Evolutionary conservation across 2,888 invertebrate genomes (phyloP).

Genomic region (Pyrrhosoma nymphula): DNA sequence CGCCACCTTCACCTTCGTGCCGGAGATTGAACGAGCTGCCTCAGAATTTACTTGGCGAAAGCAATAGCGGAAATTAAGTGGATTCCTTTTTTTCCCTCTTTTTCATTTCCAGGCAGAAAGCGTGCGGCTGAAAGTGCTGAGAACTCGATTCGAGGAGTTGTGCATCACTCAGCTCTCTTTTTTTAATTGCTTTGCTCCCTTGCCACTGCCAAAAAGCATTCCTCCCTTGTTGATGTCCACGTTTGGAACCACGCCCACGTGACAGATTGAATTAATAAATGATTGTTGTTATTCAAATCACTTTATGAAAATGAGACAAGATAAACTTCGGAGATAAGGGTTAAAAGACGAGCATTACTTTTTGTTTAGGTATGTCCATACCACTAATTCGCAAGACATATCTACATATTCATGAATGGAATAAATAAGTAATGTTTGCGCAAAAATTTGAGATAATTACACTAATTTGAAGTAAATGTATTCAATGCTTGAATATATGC

Average conservation of each 20-base stretch:
- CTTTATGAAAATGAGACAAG: not conserved
- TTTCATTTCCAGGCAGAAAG: conserved; percentile 21
- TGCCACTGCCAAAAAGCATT: not conserved
- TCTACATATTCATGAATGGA: not conserved
- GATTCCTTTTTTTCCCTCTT: not conserved
- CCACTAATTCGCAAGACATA: not conserved
- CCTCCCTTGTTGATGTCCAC: not conserved
- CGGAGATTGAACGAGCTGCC: not conserved
- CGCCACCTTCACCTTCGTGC: not conserved
- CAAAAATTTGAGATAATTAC: not conserved
- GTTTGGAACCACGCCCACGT: not conserved
- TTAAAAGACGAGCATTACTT: not conserved
- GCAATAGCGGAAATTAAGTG: not conserved
- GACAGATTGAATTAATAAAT: not conserved
- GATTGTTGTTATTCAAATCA: not conserved
- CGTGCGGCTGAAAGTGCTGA: not conserved
- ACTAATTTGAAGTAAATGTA: not conserved
- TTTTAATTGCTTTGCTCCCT: not conserved
- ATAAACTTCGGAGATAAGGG: not conserved
- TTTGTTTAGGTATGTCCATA: not conserved
- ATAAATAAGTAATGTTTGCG: not conserved
- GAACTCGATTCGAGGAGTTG: not conserved
- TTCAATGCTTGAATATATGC: not conserved
- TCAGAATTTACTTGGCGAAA: not conserved
- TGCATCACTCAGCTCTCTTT: not conserved